These are phyloP conservation scores for Hippoglossus hippoglossus DNA, from an alignment of 2,797 vertebrate species.

Conservation along the genomic window DNA sequence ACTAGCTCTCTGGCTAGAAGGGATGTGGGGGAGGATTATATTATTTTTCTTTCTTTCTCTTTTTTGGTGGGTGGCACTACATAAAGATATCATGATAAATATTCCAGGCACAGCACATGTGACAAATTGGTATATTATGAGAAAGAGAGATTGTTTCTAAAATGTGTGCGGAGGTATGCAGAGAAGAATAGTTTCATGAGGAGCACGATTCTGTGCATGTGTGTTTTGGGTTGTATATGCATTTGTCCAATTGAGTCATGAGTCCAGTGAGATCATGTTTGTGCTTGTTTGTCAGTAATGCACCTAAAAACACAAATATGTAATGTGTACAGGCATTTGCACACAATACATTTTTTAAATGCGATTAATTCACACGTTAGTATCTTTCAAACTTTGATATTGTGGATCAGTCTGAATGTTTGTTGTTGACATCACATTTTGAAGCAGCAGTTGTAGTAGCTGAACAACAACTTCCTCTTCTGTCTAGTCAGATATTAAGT, in stretches of 20 bases:
- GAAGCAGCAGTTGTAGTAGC: no score
- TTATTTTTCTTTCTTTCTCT: conserved; percentile 51
- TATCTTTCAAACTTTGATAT: no score
- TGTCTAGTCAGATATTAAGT: no score
- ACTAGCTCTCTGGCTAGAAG: conserved; percentile 65
- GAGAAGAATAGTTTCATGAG: conserved; percentile 26
- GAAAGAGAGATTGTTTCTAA: conserved; percentile 43
- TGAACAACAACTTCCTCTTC: no score
- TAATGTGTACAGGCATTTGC: not conserved
- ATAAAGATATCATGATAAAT: conserved; percentile 68
- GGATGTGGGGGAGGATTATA: conserved; percentile 66
- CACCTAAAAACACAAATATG: not conserved
- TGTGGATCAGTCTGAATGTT: no score
- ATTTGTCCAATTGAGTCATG: not conserved
- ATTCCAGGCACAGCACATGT: conserved; percentile 50
- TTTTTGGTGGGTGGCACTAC: conserved; percentile 24
- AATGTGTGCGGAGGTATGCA: conserved; percentile 49
- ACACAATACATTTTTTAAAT: no score
- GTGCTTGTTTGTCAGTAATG: not conserved
- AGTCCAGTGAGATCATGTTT: no score
- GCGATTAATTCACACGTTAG: no score
- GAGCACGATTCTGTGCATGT: not conserved
- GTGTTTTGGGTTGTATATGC: not conserved
- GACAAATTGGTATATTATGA: conserved; percentile 69
- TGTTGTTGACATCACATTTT: no score